Evolutionary conservation across 2,888 invertebrate genomes (phyloP), one percentile per base, ranked within the genome.

Genomic region (Phortica okadai): DNA sequence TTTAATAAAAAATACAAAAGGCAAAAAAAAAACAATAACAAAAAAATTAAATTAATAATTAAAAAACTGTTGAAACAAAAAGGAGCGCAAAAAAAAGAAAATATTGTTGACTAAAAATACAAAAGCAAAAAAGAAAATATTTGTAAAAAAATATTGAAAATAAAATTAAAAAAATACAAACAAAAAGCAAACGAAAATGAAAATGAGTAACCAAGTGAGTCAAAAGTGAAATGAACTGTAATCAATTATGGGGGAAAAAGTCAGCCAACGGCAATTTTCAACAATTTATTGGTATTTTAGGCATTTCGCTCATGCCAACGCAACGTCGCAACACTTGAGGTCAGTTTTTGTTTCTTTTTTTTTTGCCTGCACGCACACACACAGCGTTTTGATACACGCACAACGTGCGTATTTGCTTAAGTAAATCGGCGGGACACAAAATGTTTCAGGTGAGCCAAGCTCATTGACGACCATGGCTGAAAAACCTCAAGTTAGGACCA

Each of bases 201-300:
- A 66, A 42, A 66, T 66, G 14, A 67, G n/a, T 42, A 44, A 67
- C 14, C n/a, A 67, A 45, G 44, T 44, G 67, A 67, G 21, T 45
- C 45, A 78, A 78, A 82, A 83, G 82, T 85, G 85, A 85, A 85
- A 85, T 86, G 85, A 85, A 82, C 87, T 82, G 87, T 86, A 86
- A 86, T 85, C 85, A 85, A 85, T 85, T 83, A 77, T 76, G 79
- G 78, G 79, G 81, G 79, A 58, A 56, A 73, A 73, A 74, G 78
- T 73, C 78, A 76, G 64, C 58, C 80, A 78, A 75, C 76, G 78
- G 80, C 42, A 67, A 44, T 67, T 67, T 67, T 44, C n/a, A 67
- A 67, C 67, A 67, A 67, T 67, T 67, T 44, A 67, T 67, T 67
- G 44, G 67, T 44, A 67, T 44, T 44, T 44, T 67, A 25, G 33